Conservation (phyloP, 2,888 invertebrate species). For the Nebria salina region DNA sequence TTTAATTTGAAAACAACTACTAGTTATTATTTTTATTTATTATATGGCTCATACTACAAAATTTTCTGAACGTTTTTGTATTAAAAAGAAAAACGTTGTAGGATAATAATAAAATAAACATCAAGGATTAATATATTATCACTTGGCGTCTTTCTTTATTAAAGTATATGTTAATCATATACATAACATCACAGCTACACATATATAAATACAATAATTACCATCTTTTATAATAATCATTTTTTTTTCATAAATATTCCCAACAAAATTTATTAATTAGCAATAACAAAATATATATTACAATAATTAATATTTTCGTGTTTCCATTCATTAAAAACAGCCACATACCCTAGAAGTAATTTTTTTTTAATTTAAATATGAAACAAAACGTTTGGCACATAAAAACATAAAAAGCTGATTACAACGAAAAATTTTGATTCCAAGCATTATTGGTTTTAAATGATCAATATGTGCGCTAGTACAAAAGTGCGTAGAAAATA, state of each 20-base stretch:
- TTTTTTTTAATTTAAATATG: background rate
- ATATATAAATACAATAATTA: constrained; percentile 21
- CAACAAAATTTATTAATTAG: constrained; percentile 10
- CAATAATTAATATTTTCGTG: background rate
- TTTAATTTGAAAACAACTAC: too few relatives aligned
- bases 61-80: too few relatives aligned
- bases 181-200: constrained; percentile 46
- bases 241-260: constrained; percentile 6
- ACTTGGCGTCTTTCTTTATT: constrained; percentile 55
- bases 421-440: constrained; percentile 7
- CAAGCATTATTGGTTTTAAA: constrained; percentile 11
- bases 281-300: constrained; percentile 2
- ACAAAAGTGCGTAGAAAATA: constrained; percentile 33
- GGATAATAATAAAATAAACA: background rate
- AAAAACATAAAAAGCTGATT: constrained; percentile 9
- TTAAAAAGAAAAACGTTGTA: background rate
- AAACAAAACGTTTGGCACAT: background rate
- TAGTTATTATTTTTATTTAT: too few relatives aligned
- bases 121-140: constrained; percentile 50
- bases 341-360: background rate
- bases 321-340: background rate
- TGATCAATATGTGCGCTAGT: constrained; percentile 30
- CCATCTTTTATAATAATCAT: background rate
- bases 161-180: constrained; percentile 33
- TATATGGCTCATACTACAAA: too few relatives aligned